Percentiles rank a stretch among this genome's conserved stretches.
phyloP scores from a whole-genome alignment of 2,797 vertebrate species.

The Etheostoma nigrum region DNA sequence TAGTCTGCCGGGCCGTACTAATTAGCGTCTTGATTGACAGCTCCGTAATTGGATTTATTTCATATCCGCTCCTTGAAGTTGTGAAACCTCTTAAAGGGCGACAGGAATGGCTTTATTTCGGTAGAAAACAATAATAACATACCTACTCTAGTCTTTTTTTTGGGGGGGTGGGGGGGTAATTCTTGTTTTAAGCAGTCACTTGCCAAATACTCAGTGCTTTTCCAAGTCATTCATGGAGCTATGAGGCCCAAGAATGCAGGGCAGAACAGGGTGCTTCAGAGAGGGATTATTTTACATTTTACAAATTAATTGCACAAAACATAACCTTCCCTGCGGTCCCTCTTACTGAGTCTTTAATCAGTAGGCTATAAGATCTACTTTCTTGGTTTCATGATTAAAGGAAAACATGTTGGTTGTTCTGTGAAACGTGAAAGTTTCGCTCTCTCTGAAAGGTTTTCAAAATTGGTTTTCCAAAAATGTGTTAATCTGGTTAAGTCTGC shows the following conservation, averaged over 20 bases:
- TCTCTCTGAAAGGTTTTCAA: conserved; percentile 3
- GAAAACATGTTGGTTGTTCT: neutral
- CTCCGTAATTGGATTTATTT: conserved; percentile 81
- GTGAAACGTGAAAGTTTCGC: neutral
- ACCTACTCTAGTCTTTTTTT: conserved; percentile 29
- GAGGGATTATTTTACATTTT: conserved; percentile 14
- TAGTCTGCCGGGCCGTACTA: conserved; percentile 69
- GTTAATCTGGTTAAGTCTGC: conserved; percentile 10
- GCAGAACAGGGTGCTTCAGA: conserved; percentile 1
- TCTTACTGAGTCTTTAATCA: neutral
- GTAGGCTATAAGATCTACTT: neutral
- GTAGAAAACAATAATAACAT: conserved; percentile 42
- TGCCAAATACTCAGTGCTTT: conserved; percentile 33
- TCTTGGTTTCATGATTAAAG: neutral
- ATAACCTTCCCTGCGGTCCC: neutral
- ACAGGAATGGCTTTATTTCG: conserved; percentile 49
- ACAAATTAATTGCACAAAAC: conserved; percentile 1
- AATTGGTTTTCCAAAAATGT: conserved; percentile 2
- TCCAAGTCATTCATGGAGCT: conserved; percentile 19
- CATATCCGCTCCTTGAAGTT: conserved; percentile 81
- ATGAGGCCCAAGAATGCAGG: conserved; percentile 8
- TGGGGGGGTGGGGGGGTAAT: neutral
- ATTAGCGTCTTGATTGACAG: conserved; percentile 79
- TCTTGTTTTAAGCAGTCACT: conserved; percentile 46
- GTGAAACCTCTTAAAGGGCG: conserved; percentile 67